Evolutionary conservation across 2,888 invertebrate genomes (phyloP).

Genomic region (Cataglyphis altisquamis): DNA sequence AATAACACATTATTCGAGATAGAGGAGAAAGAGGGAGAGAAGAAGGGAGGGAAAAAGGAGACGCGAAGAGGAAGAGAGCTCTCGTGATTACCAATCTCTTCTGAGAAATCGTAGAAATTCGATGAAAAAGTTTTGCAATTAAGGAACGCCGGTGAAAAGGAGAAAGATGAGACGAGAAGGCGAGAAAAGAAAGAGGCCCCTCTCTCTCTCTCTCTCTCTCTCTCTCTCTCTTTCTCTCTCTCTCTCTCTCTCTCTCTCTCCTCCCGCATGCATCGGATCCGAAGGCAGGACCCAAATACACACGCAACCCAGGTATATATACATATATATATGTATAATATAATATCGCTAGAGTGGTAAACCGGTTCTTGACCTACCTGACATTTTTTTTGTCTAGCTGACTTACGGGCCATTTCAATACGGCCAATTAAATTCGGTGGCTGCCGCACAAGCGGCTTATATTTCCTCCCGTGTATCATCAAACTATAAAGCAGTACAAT

Average conservation of each 20-base stretch:
- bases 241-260: too few species aligned
- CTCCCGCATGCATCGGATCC: slow-evolving; percentile 12
- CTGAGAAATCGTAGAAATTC: slow-evolving; percentile 52
- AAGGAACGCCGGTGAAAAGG: slow-evolving; percentile 27
- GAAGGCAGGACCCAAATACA: background rate
- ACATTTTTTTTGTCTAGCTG: slow-evolving; percentile 52
- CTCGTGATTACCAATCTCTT: slow-evolving; percentile 56
- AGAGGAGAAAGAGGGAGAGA: background rate
- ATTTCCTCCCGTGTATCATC: background rate
- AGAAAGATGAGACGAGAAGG: slow-evolving; percentile 5
- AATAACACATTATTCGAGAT: slow-evolving; percentile 2
- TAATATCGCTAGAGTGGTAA: slow-evolving; percentile 15
- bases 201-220: too few species aligned
- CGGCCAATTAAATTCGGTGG: slow-evolving; percentile 49
- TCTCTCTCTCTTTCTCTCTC: background rate
- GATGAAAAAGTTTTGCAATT: slow-evolving; percentile 62
- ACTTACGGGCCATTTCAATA: slow-evolving; percentile 45
- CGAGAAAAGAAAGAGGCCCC: background rate
- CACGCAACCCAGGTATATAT: background rate
- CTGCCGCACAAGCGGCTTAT: slow-evolving; percentile 17
- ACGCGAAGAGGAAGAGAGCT: slow-evolving; percentile 36
- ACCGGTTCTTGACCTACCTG: slow-evolving; percentile 52
- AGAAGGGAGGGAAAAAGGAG: background rate
- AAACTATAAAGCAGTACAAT: slow-evolving; percentile 22
- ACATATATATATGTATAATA: background rate